A percentile compares a stretch with the other conserved stretches of the same genome.
Conservation (phyloP, 1,140 invertebrate genomes). For the Bombus balteatus region DNA sequence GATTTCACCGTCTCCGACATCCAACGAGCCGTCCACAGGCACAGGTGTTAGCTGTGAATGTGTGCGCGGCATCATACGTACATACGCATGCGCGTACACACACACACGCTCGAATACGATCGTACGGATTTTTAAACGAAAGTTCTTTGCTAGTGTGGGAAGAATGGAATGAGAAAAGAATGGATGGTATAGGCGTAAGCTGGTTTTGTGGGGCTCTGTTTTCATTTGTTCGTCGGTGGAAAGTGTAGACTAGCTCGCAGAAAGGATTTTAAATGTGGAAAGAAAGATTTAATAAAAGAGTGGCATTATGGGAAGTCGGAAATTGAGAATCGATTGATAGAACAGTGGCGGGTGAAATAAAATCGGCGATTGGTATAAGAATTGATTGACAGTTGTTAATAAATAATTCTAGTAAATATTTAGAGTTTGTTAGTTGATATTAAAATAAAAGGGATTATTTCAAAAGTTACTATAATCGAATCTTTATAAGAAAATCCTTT, state of each 20-base stretch:
- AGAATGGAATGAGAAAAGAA: neutral
- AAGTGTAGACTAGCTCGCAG: neutral
- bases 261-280: neutral
- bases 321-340: neutral
- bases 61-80: neutral
- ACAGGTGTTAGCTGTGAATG: conserved; percentile 31
- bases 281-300: neutral
- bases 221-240: neutral
- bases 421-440: too few species aligned
- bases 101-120: neutral
- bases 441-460: neutral
- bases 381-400: too few species aligned
- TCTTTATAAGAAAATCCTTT: neutral
- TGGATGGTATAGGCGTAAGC: neutral
- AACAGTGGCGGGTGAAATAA: neutral
- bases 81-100: neutral
- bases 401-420: too few species aligned
- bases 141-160: neutral
- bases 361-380: neutral
- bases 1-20: conserved; percentile 72
- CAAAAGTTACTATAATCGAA: neutral
- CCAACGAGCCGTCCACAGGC: conserved; percentile 37
- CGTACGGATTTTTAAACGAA: neutral
- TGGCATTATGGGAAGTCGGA: neutral
- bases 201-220: neutral